Conservation (phyloP, 2,113 vertebrate genomes). For the Chiloscyllium plagiosum region DNA sequence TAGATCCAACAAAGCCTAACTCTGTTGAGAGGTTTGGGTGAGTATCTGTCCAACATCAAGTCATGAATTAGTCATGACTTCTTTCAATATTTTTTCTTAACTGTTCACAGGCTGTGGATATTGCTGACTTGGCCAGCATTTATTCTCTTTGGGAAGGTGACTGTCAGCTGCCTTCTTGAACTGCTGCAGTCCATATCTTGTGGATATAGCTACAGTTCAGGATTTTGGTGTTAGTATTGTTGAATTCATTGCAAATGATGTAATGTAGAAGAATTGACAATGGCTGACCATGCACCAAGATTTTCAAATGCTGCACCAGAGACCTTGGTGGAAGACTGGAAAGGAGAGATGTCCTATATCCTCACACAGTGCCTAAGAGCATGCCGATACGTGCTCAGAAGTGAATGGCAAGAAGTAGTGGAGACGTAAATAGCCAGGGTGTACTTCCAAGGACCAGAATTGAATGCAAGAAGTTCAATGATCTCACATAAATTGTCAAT, state of each 20-base stretch:
- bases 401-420: not conserved
- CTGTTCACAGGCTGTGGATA: too few species aligned
- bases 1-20: not conserved
- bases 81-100: not conserved
- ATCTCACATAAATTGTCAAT: not conserved
- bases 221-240: too few species aligned
- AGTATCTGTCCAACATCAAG: not conserved
- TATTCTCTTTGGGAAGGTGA: too few species aligned
- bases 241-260: not conserved
- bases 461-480: not conserved
- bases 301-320: not conserved
- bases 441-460: not conserved
- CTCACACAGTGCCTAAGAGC: not conserved
- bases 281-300: not conserved
- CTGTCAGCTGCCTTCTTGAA: too few species aligned
- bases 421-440: not conserved
- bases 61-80: not conserved
- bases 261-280: not conserved
- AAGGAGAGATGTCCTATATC: not conserved
- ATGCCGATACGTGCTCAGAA: not conserved
- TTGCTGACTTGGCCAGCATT: too few species aligned
- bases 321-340: not conserved
- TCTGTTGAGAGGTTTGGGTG: not conserved
- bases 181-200: too few species aligned
- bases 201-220: too few species aligned